Conservation (phyloP, 2,797 vertebrate species). For the Paramormyrops hopkinsi region DNA sequence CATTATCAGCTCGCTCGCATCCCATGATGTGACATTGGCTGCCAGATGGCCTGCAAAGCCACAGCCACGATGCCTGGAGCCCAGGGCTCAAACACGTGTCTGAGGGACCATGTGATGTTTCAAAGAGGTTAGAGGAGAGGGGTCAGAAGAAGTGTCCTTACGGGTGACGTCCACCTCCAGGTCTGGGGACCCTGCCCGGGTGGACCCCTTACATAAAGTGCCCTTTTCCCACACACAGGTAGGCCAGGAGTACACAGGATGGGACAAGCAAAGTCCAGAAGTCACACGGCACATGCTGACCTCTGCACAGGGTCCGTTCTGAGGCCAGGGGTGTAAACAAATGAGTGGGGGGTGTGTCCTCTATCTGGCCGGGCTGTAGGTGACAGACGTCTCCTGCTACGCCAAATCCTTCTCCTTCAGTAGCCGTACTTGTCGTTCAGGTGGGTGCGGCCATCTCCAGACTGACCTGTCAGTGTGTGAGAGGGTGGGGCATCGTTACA, state of each 20-base stretch:
- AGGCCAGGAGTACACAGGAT: neutral
- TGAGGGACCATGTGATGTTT: constrained; percentile 8
- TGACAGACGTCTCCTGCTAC: neutral
- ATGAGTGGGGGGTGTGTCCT: neutral
- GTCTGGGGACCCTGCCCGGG: neutral
- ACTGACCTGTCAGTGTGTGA: constrained; percentile 67
- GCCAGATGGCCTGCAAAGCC: constrained; percentile 68
- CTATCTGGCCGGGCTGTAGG: neutral
- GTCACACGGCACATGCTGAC: neutral
- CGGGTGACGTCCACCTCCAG: neutral
- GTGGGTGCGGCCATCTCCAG: constrained; percentile 88
- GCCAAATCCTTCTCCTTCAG: constrained; percentile 47
- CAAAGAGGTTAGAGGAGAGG: constrained; percentile 21
- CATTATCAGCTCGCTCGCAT: constrained; percentile 66
- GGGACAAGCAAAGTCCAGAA: neutral
- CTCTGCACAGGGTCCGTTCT: neutral
- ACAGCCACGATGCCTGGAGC: constrained; percentile 30
- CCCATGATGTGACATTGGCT: constrained; percentile 58
- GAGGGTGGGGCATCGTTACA: neutral
- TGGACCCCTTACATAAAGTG: neutral
- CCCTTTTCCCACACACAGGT: neutral
- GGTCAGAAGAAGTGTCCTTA: neutral
- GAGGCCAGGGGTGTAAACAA: neutral
- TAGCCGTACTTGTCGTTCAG: constrained; percentile 96
- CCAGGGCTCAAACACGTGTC: constrained; percentile 8